phyloP scores from a whole-genome alignment of 2,113 vertebrate species.

The Pelodiscus sinensis region DNA sequence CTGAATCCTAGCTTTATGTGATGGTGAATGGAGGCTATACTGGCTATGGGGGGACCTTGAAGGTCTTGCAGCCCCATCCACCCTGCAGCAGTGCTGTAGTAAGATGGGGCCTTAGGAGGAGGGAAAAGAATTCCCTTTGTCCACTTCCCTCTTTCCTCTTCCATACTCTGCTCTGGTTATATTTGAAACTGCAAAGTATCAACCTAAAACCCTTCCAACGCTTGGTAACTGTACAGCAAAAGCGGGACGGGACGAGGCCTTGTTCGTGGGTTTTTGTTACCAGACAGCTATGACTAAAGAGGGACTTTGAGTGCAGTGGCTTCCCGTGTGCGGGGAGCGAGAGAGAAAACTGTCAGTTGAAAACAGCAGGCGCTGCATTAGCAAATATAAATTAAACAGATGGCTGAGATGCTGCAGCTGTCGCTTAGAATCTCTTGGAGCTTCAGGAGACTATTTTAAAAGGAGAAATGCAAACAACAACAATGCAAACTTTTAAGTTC shows the following conservation, averaged over 20 bases:
- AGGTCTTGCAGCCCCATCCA: not conserved
- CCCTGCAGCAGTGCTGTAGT: not conserved
- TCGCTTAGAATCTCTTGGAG: constrained; percentile 52
- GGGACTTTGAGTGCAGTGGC: constrained; percentile 62
- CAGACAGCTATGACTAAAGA: constrained; percentile 54
- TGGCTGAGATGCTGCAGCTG: constrained; percentile 73
- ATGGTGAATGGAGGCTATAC: not conserved
- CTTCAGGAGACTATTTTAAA: constrained; percentile 62
- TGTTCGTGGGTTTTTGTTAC: constrained; percentile 65
- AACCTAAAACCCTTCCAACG: not conserved
- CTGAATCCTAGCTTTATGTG: not conserved
- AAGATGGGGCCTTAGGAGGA: not conserved
- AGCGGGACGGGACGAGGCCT: constrained; percentile 8
- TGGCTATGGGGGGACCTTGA: not conserved
- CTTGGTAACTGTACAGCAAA: constrained; percentile 34
- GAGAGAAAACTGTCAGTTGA: constrained; percentile 68
- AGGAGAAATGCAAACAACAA: constrained; percentile 45
- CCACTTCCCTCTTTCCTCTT: not conserved
- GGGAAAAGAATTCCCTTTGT: not conserved
- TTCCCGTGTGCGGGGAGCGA: constrained; percentile 68
- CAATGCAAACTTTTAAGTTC: constrained; percentile 23
- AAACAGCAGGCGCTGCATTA: constrained; percentile 74
- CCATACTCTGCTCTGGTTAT: not conserved
- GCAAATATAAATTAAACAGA: constrained; percentile 76
- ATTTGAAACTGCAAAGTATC: constrained; percentile 10